Percentiles rank a stretch among this genome's conserved stretches.
Conservation (phyloP, 2,888 invertebrate genomes). For the Carpatolechia fugitivella region DNA sequence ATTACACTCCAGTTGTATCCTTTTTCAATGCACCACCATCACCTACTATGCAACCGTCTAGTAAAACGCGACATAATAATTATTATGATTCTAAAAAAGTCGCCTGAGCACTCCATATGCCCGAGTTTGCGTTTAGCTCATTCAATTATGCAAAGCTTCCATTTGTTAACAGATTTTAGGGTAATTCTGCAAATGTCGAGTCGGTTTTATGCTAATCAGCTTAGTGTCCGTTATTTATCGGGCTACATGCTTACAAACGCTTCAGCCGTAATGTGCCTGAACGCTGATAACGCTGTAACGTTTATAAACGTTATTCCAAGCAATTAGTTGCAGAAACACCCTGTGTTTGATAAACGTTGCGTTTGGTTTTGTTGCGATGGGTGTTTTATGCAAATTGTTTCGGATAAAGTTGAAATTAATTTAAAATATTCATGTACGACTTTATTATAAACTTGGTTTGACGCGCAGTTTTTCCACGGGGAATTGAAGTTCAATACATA, state of each 20-base stretch:
- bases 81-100: background rate
- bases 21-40: no score
- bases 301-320: slow-evolving; percentile 46
- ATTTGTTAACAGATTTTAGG: slow-evolving; percentile 77
- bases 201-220: slow-evolving; percentile 74
- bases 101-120: slow-evolving; percentile 49
- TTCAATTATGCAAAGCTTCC: slow-evolving; percentile 76
- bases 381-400: slow-evolving; percentile 8
- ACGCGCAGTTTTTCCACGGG: no score
- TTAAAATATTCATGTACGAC: background rate
- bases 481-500: no score
- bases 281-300: slow-evolving; percentile 47
- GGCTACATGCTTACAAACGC: slow-evolving; percentile 62
- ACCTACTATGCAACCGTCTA: background rate
- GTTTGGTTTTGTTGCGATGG: slow-evolving; percentile 1
- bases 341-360: slow-evolving; percentile 59
- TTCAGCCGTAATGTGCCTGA: slow-evolving; percentile 51
- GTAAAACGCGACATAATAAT: background rate
- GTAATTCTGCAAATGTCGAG: slow-evolving; percentile 67
- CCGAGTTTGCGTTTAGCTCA: slow-evolving; percentile 55
- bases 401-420: background rate
- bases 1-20: no score
- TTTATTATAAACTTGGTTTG: no score
- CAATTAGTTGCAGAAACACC: slow-evolving; percentile 72
- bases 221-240: slow-evolving; percentile 72